Evolutionary conservation across 2,113 vertebrate species (phyloP).

Genomic region (Okapia johnstoni): DNA sequence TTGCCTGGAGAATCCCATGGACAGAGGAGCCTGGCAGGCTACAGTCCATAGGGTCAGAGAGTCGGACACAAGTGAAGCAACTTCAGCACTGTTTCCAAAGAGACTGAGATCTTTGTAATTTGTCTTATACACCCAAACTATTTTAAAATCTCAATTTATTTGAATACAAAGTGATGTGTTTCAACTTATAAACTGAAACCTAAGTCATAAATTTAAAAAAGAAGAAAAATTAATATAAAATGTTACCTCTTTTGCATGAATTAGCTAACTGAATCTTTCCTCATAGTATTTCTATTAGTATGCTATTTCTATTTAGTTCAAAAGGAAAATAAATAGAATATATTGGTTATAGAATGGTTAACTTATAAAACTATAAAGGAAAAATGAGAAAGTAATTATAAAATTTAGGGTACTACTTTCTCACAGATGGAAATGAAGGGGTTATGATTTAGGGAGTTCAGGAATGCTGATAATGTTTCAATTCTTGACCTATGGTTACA

Average conservation of each 20-base stretch:
- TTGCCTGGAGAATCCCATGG: background rate
- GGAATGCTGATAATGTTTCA: background rate
- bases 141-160: background rate
- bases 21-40: background rate
- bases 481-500: background rate
- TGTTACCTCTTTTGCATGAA: background rate
- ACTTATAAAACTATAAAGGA: background rate
- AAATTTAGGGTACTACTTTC: background rate
- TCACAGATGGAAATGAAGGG: background rate
- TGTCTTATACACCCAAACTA: background rate
- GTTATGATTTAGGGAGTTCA: background rate
- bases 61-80: background rate
- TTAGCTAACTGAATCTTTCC: background rate
- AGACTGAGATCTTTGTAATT: background rate
- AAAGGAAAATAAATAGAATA: background rate
- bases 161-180: background rate
- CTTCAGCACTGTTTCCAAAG: background rate
- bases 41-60: background rate
- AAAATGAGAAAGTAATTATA: background rate
- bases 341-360: background rate
- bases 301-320: background rate
- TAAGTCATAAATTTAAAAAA: background rate
- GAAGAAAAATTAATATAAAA: background rate
- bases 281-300: background rate
- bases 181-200: conserved; percentile 5